Conservation (phyloP, 1,140 invertebrate genomes). For the Lerema accius region DNA sequence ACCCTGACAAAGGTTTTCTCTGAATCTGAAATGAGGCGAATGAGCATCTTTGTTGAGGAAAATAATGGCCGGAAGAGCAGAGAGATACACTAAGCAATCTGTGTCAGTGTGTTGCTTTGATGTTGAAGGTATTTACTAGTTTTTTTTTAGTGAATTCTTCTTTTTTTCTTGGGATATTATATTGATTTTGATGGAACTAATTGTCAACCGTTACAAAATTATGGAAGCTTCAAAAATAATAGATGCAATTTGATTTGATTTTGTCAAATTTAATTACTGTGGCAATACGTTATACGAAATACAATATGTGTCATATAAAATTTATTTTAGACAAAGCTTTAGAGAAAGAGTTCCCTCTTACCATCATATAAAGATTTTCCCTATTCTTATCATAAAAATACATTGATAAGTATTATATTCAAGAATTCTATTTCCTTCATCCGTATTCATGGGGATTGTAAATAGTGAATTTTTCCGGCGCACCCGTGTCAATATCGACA, state of each 20-base stretch:
- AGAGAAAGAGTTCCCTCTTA: too few species aligned
- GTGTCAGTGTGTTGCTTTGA: constrained; percentile 12
- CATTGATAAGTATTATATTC: neutral
- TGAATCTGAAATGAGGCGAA: constrained; percentile 32
- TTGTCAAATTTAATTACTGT: too few species aligned
- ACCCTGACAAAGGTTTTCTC: constrained; percentile 58
- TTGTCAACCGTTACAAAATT: too few species aligned
- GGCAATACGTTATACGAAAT: too few species aligned
- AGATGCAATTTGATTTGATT: too few species aligned
- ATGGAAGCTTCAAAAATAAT: too few species aligned
- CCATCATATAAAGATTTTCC: too few species aligned
- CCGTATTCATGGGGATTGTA: constrained; percentile 28
- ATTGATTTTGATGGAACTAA: too few species aligned
- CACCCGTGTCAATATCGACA: constrained; percentile 52
- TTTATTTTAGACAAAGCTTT: too few species aligned
- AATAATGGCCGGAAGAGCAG: constrained; percentile 21
- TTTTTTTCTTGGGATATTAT: too few species aligned
- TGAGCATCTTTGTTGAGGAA: constrained; percentile 25
- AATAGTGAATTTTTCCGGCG: constrained; percentile 43
- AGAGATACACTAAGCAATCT: constrained; percentile 5
- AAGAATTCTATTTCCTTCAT: constrained; percentile 20
- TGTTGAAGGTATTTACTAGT: neutral
- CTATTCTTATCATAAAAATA: neutral
- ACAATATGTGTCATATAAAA: too few species aligned
- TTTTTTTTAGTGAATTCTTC: neutral